phyloP scores from a whole-genome alignment of 1,140 invertebrate species.

The Notospermus geniculatus region DNA sequence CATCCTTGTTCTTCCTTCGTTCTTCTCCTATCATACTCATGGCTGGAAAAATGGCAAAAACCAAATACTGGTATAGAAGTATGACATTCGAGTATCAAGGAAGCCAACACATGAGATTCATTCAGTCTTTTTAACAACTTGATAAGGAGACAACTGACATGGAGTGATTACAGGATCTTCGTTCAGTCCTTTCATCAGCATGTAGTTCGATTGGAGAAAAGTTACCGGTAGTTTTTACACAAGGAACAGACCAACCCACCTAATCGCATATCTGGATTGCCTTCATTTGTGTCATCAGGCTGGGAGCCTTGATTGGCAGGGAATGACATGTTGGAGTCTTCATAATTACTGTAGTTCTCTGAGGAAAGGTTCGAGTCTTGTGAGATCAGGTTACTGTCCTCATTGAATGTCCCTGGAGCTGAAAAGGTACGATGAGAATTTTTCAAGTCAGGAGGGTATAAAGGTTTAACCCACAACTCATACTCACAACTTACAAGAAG shows the following conservation, averaged over 20 bases:
- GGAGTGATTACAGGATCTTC: no score
- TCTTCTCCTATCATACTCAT: constrained; percentile 16
- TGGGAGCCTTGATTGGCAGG: neutral
- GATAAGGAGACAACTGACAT: no score
- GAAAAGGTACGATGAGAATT: no score
- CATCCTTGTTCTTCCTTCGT: neutral
- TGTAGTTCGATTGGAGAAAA: no score
- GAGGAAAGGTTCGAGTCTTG: neutral
- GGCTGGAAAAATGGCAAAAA: neutral
- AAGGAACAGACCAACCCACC: neutral
- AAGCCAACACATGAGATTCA: no score
- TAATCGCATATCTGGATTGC: constrained; percentile 1
- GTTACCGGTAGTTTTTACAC: no score
- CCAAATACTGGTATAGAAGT: neutral
- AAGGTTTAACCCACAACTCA: no score
- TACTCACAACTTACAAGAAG: no score
- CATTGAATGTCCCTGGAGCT: constrained; percentile 4
- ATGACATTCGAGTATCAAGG: no score
- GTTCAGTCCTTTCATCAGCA: no score
- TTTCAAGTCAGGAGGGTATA: no score
- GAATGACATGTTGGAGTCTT: constrained; percentile 4
- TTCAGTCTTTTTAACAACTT: no score
- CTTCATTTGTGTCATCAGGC: neutral
- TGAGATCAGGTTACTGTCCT: constrained; percentile 13
- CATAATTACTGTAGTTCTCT: neutral